Conservation (phyloP, 2,888 invertebrate species). For the Acheta domesticus region DNA sequence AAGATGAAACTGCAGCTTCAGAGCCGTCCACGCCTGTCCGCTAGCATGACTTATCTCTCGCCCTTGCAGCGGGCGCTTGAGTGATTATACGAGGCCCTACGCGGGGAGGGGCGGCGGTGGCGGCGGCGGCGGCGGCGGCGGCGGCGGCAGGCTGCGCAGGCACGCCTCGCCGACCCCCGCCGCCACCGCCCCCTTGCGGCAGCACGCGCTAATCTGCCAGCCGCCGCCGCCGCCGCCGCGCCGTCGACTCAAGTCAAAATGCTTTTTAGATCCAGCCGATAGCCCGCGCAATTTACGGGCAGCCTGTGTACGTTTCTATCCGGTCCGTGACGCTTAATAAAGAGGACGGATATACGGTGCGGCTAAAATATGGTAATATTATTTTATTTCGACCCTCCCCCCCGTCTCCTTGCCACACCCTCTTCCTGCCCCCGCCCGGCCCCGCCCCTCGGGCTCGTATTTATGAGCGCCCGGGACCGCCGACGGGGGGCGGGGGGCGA, state of each 20-base stretch:
- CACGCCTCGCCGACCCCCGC: background rate
- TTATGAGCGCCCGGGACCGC: background rate
- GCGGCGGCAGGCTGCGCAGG: background rate
- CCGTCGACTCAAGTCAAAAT: slow-evolving; percentile 7
- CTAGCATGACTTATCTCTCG: background rate
- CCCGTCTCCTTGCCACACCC: background rate
- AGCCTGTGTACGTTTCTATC: slow-evolving; percentile 8
- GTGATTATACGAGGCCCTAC: background rate
- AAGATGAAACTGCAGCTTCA: background rate
- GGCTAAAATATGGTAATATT: slow-evolving; percentile 18
- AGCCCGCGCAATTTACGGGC: background rate
- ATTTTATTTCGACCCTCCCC: background rate
- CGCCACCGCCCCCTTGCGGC: background rate
- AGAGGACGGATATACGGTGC: slow-evolving; percentile 7
- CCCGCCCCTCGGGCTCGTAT: background rate
- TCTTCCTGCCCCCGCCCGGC: background rate
- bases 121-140: background rate
- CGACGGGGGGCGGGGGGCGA: background rate
- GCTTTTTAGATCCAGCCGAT: slow-evolving; percentile 1
- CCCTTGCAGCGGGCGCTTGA: background rate
- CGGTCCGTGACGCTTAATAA: slow-evolving; percentile 9
- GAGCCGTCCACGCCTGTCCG: background rate
- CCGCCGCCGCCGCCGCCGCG: background rate
- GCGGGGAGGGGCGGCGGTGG: background rate
- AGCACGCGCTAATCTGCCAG: slow-evolving; percentile 1